Base-by-base conservation (phyloP, 2,888 invertebrate genomes). In the Tetragnatha montana region DNA sequence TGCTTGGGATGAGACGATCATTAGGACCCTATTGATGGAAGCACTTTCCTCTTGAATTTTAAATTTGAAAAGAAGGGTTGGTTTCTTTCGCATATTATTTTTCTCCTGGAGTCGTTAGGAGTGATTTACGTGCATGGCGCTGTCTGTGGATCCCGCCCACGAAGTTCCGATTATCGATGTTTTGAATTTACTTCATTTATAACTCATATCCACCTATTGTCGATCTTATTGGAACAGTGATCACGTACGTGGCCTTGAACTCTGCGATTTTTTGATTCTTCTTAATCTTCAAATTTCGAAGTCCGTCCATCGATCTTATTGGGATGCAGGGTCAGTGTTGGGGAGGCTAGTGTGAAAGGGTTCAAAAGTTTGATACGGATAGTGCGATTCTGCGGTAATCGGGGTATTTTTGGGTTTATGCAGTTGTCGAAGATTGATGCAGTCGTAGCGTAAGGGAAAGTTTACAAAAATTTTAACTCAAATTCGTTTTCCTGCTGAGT, bases 101-200 rank as follows among this genome's bases (percentile, higher is more conserved):
- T 87, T 75, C 80, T 35, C 14, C 12, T 47, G 21, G 22, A 81
- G 51, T 81, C 87, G 76, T 87, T 87, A 87, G 81, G 35, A 75
- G 49, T 87, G 87, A 87, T 87, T 87, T 87, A 87, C 75, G 76
- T 49, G 14, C 4, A 50, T 50, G 51, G 74, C 81, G 14, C 8
- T 87, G 75, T 75, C 74, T 81, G 19, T 75, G 22, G 76, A 81
- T 87, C 87, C 81, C 87, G 81, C 87, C 87, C 87, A 82, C 81
- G 87, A 81, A 21, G 87, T 81, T 81, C 22, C 79, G 74, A 81
- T 81, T 73, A 87, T 81, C 80, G 68, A 74, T 49, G 81, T 22
- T 47, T 75, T 21, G 71, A 49, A 78, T 70, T 17, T 78, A 79
- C 71, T 10, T 78, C 78, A 78, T 78, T 85, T 51, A 22, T 71